These are phyloP conservation scores for Phenacoccus solenopsis DNA, from an alignment of 1,140 invertebrate genomes.

Conservation along the genomic window DNA sequence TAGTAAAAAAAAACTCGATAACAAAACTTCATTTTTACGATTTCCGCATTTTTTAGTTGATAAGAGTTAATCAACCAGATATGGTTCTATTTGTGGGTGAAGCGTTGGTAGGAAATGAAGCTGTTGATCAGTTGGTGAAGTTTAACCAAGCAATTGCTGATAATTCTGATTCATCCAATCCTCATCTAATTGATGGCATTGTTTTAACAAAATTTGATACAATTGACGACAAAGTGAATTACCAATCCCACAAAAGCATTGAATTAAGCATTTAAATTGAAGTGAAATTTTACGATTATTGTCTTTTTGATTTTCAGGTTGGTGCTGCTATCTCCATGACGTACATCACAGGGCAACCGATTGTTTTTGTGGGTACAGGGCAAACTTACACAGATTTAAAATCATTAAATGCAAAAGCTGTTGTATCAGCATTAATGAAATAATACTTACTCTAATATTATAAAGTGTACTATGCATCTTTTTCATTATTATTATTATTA, in stretches of 20 bases:
- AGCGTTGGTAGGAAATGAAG: slow-evolving; percentile 98
- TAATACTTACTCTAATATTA: slow-evolving; percentile 35
- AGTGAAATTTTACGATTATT: neutral
- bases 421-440: slow-evolving; percentile 93
- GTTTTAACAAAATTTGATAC: slow-evolving; percentile 98
- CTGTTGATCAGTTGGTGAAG: slow-evolving; percentile 96
- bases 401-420: slow-evolving; percentile 90
- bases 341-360: slow-evolving; percentile 98
- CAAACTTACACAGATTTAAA: slow-evolving; percentile 98
- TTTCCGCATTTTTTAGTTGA: slow-evolving; percentile 38
- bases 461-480: too few species aligned
- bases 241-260: neutral
- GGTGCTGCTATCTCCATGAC: slow-evolving; percentile 99
- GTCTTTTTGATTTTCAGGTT: slow-evolving; percentile 47
- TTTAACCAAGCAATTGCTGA: slow-evolving; percentile 95
- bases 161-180: slow-evolving; percentile 65
- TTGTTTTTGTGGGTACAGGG: slow-evolving; percentile 98
- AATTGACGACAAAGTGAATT: slow-evolving; percentile 92
- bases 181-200: slow-evolving; percentile 93
- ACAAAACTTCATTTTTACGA: too few species aligned
- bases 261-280: neutral
- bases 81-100: slow-evolving; percentile 97
- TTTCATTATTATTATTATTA: too few species aligned
- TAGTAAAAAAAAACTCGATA: too few species aligned
- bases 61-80: slow-evolving; percentile 84